Evolutionary conservation across 2,797 vertebrate species (phyloP), one percentile per base, ranked within the genome.

Genomic region (Typhlichthys subterraneus): DNA sequence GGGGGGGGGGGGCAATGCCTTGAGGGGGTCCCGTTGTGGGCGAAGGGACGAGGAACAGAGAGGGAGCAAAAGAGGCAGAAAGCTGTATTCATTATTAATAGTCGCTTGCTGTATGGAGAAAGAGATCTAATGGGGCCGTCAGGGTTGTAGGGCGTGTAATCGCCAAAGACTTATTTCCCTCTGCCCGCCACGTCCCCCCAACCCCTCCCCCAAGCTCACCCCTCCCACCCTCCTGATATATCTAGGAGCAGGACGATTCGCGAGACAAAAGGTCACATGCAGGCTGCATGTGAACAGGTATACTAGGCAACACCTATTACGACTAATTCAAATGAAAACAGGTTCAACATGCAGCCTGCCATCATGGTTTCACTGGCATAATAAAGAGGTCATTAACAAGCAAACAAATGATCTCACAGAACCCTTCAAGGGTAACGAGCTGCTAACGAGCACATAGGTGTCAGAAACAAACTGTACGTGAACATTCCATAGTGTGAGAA

Each of bases 51-150:
- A 85, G 80, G 77, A 71, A 61, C 52, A 65, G 61, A 75, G 61
- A 75, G 47, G 61, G 76, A 88, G 77, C 71, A 82, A 86, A 84
- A 78, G 76, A 83, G 86, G 75, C 59, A 78, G 84, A 85, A 77
- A 82, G 84, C 82, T 61, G 72, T 72, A 91, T 93, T 77, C 67
- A 93, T 93, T 94, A 93, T 93, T 94, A 88, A 94, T 92, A 86
- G 54, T 69, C 70, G 82, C 83, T 87, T 87, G 85, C 81, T 90
- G 86, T 85, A 85, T 57, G 69, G 85, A 85, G 88, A 87, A 89
- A 91, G 79, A 85, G 89, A 92, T 92, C 91, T 93, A 91, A 93
- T 92, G 87, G 86, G 85, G 85, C 80, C 81, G 69, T 84, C 87
- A 83, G 81, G 86, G 87, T 84, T 83, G 86, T 63, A 72, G 85